Evolutionary conservation across 2,113 vertebrate genomes (phyloP).

Genomic region (Bubo blakistoni): DNA sequence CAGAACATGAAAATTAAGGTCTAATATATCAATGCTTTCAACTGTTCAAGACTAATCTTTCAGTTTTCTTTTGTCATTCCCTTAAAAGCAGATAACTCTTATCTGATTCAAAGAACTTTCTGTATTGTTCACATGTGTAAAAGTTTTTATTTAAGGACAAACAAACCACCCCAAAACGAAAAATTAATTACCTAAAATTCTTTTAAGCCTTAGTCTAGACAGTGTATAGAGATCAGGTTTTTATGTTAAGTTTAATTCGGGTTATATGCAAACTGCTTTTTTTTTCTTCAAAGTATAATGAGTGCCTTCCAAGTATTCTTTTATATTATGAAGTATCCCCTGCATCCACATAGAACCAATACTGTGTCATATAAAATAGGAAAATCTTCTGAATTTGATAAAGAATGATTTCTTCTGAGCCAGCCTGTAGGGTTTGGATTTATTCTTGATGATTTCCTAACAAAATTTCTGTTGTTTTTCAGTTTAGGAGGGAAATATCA

Average conservation of each 20-base stretch:
- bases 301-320: neutral
- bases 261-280: neutral
- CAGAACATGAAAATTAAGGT: neutral
- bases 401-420: neutral
- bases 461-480: neutral
- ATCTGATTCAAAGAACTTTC: neutral
- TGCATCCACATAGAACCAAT: neutral
- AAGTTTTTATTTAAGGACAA: neutral
- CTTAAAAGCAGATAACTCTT: neutral
- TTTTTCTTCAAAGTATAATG: neutral
- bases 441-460: neutral
- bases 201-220: neutral
- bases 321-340: neutral
- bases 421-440: neutral
- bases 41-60: neutral
- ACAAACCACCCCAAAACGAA: neutral
- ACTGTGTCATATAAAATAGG: neutral
- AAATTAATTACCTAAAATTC: neutral
- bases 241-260: neutral
- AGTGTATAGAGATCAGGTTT: neutral
- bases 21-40: neutral
- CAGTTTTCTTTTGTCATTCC: neutral
- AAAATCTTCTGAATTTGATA: neutral
- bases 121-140: neutral
- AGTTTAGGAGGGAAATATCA: neutral